Evolutionary conservation across 2,113 vertebrate genomes (phyloP), one percentile per base, ranked within the genome.

Genomic region (Anthoscopus minutus): DNA sequence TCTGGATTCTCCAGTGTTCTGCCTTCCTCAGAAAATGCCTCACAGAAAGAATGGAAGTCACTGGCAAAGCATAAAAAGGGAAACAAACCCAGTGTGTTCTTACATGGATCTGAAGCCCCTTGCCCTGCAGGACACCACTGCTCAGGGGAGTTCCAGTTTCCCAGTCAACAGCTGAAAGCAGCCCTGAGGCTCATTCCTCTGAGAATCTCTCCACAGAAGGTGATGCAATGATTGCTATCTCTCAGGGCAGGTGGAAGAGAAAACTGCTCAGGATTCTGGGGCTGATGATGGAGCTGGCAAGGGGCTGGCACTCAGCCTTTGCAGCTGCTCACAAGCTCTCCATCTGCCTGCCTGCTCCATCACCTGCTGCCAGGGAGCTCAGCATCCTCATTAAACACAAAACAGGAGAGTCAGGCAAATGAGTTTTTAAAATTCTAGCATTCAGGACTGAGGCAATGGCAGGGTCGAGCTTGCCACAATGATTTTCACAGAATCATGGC

Each of bases 21-120:
- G 76, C 31, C 42, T 47, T 86, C 61, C 60, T 74, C 62, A 72
- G 66, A 88, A 89, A 81, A 88, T 61, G 37, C 50, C 18, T 82
- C 67, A 22, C 14, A 62, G 45, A 24, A 88, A 47, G 81, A 84
- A 89, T 64, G 66, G 66, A 67, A 94, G 54, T 42, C 50, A 33
- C 33, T 56, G 42, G 42, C 54, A 77, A 86, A 90, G 47, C 48
- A 44, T 11, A 40, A 50, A 48, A 94, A 91, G 45, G 72, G 66
- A 96, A 79, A 61, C 61, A 87, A 82, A 42, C 20, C 58, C 54
- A n/a, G 0, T 10, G 38, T 90, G 67, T 30, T 85, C 45, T 96
- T 88, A 86, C 57, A 73, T 84, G 72, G 72, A 28, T 61, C 38
- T 38, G 44, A 13, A 73, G 69, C 33, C 80, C 67, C 6, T 18